A percentile compares a stretch with the other conserved stretches of the same genome.
Conservation (phyloP, 2,888 invertebrate species). For the Hyles lineata region DNA sequence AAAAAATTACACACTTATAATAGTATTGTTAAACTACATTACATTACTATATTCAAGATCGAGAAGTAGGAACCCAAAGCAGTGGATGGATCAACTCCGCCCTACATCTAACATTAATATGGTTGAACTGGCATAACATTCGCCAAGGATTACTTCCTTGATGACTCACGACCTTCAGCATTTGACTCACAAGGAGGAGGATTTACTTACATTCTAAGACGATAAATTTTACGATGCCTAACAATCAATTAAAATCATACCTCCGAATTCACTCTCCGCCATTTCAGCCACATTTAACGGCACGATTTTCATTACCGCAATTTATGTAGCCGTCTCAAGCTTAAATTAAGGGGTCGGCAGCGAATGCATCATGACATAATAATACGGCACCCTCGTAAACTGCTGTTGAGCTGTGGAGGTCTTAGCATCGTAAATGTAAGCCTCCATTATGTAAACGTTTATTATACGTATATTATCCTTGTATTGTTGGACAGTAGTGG, state of each 20-base stretch:
- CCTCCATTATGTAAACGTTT: slow-evolving; percentile 27
- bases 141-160: no score
- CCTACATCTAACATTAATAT: no score
- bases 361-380: slow-evolving; percentile 49
- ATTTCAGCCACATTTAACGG: slow-evolving; percentile 32
- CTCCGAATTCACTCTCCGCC: neutral
- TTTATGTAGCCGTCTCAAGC: slow-evolving; percentile 43
- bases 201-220: neutral
- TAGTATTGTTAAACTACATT: no score
- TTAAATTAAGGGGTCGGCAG: slow-evolving; percentile 44
- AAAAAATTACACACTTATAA: no score
- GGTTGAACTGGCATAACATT: no score
- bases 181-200: no score
- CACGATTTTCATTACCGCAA: slow-evolving; percentile 45
- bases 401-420: slow-evolving; percentile 24
- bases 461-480: slow-evolving; percentile 1
- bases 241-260: neutral
- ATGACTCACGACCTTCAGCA: no score
- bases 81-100: no score
- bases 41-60: no score
- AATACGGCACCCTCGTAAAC: slow-evolving; percentile 30
- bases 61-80: no score
- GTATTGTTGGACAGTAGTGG: neutral
- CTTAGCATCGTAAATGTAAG: slow-evolving; percentile 30
- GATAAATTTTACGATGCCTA: neutral